phyloP scores from a whole-genome alignment of 53 echinoderm and acorn worm species.

The Pentamera pediparva region DNA sequence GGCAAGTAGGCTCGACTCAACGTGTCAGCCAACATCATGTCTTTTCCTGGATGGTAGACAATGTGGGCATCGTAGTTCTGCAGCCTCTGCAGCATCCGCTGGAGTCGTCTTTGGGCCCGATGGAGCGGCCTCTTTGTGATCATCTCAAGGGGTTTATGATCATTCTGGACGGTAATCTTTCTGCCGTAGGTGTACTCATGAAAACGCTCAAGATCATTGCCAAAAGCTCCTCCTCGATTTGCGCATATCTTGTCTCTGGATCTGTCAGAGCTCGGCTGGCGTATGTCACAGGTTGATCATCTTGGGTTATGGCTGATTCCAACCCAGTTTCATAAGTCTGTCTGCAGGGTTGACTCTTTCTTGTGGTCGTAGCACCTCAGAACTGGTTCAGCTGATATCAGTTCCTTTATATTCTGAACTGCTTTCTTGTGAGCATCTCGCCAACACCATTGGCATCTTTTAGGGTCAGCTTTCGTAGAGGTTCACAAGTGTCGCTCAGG shows the following conservation, averaged over 20 bases:
- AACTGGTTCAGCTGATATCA: background rate
- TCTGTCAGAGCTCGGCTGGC: constrained; percentile 30
- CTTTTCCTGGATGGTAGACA: constrained; percentile 12
- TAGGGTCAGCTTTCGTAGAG: constrained; percentile 27
- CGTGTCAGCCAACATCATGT: constrained; percentile 38
- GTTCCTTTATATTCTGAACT: background rate
- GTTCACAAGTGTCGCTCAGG: constrained; percentile 32
- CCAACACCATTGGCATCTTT: constrained; percentile 25
- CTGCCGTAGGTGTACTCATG: constrained; percentile 34
- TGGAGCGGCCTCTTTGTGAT: constrained; percentile 34
- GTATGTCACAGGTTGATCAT: constrained; percentile 37
- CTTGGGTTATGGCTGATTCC: constrained; percentile 26
- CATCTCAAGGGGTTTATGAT: constrained; percentile 42
- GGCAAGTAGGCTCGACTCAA: constrained; percentile 13
- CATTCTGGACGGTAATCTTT: constrained; percentile 6
- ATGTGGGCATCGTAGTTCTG: constrained; percentile 27
- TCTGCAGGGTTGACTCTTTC: constrained; percentile 9
- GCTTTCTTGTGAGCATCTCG: background rate
- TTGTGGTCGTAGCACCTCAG: background rate
- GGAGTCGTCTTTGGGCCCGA: constrained; percentile 39
- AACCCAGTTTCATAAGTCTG: constrained; percentile 23
- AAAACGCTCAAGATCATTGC: constrained; percentile 26
- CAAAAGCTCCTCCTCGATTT: background rate
- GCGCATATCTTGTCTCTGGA: background rate
- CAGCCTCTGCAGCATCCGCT: constrained; percentile 26